Evolutionary conservation across 2,888 invertebrate genomes (phyloP).

Genomic region (Mechanitis mazaeus): DNA sequence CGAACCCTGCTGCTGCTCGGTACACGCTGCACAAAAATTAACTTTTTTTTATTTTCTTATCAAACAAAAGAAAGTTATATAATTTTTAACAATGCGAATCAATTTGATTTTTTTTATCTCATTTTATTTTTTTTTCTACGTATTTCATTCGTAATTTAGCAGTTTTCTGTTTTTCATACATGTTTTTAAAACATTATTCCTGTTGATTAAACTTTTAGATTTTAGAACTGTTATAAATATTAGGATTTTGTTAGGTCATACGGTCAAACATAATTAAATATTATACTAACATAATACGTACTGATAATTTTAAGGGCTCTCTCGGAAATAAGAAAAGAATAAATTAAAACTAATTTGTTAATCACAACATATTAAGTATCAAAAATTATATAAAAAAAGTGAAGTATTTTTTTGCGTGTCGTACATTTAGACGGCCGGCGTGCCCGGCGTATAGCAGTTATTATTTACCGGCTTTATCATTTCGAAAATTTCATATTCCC

Average conservation of each 20-base stretch:
- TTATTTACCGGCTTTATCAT: constrained; percentile 77
- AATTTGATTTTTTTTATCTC: no score
- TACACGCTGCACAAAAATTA: constrained; percentile 51
- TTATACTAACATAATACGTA: no score
- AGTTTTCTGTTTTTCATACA: not conserved
- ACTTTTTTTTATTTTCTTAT: constrained; percentile 13
- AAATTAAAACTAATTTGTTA: no score
- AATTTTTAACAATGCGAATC: no score
- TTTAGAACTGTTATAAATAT: no score
- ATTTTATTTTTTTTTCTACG: no score
- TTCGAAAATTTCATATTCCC: constrained; percentile 77
- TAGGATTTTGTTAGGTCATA: no score
- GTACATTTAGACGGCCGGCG: constrained; percentile 54
- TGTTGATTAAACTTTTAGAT: not conserved
- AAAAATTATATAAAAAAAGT: constrained; percentile 7
- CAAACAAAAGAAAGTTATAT: no score
- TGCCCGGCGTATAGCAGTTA: constrained; percentile 72
- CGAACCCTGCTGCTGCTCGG: constrained; percentile 70
- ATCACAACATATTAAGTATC: not conserved
- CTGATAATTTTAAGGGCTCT: no score
- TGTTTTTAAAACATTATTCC: not conserved
- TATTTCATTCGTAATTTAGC: no score
- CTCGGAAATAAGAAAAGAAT: no score
- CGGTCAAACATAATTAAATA: no score
- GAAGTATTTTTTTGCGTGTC: constrained; percentile 33